phyloP scores from a whole-genome alignment of 2,797 vertebrate species.

The Octomys mimax region DNA sequence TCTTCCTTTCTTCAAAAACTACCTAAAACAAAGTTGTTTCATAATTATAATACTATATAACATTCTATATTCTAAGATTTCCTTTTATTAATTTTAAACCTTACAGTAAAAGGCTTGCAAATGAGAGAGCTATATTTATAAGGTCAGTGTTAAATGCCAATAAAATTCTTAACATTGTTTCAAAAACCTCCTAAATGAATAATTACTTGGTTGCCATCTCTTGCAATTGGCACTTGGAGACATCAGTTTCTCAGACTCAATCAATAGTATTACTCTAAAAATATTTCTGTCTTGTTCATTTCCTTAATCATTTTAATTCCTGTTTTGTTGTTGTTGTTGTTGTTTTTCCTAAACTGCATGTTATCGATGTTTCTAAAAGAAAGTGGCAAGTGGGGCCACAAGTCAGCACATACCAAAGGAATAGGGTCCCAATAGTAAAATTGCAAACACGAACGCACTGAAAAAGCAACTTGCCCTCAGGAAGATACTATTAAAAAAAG shows the following conservation, averaged over 20 bases:
- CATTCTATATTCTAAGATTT: slow-evolving; percentile 58
- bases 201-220: slow-evolving; percentile 62
- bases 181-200: slow-evolving; percentile 69
- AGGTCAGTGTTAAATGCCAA: slow-evolving; percentile 47
- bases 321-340: slow-evolving; percentile 11
- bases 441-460: slow-evolving; percentile 35
- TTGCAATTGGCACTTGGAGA: slow-evolving; percentile 20
- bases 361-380: slow-evolving; percentile 48
- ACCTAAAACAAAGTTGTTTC: slow-evolving; percentile 45
- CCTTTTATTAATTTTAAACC: slow-evolving; percentile 69
- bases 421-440: slow-evolving; percentile 71
- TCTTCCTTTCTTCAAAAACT: slow-evolving; percentile 53
- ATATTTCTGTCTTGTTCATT: slow-evolving; percentile 51
- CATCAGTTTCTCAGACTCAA: slow-evolving; percentile 42
- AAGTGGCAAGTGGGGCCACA: slow-evolving; percentile 31
- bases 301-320: slow-evolving; percentile 62
- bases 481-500: slow-evolving; percentile 71
- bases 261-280: slow-evolving; percentile 19
- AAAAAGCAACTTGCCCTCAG: slow-evolving; percentile 71
- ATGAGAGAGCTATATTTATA: neutral
- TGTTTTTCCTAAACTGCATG: slow-evolving; percentile 24
- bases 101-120: slow-evolving; percentile 50
- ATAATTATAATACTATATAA: slow-evolving; percentile 62
- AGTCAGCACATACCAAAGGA: slow-evolving; percentile 69
- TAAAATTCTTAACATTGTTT: slow-evolving; percentile 50